phyloP scores from a whole-genome alignment of 2,797 vertebrate genomes.

The Chanos chanos region DNA sequence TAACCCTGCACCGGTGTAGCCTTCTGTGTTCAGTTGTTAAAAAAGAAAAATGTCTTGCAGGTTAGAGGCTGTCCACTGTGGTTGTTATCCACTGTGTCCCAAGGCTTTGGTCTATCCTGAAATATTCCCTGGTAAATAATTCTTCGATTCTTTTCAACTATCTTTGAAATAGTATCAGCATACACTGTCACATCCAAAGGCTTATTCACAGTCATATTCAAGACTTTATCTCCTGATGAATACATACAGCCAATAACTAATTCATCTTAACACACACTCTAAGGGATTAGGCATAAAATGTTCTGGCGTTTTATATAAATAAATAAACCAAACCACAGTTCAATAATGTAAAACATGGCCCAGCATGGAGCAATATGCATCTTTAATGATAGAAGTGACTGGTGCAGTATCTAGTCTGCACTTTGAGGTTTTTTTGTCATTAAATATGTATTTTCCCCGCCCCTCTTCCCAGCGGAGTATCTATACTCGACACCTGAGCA shows the following conservation, averaged over 20 bases:
- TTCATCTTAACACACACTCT: conserved; percentile 34
- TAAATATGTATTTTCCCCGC: conserved; percentile 84
- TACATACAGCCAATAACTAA: conserved; percentile 30
- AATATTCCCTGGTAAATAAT: conserved; percentile 88
- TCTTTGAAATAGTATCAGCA: background rate
- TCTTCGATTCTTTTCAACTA: background rate
- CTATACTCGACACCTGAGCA: conserved; percentile 96
- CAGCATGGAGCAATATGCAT: conserved; percentile 86
- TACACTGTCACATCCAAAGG: background rate
- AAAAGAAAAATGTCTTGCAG: conserved; percentile 71
- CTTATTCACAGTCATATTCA: conserved; percentile 12
- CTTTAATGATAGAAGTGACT: conserved; percentile 90
- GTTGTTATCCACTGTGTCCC: conserved; percentile 93
- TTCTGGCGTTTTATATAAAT: conserved; percentile 41
- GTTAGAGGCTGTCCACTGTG: conserved; percentile 93
- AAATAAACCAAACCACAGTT: conserved; percentile 79
- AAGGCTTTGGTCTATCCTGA: conserved; percentile 92
- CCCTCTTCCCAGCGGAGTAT: conserved; percentile 78
- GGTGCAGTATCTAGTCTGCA: conserved; percentile 81
- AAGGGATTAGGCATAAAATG: conserved; percentile 17
- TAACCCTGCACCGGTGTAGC: too few relatives aligned
- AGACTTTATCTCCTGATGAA: conserved; percentile 9
- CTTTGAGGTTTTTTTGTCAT: conserved; percentile 91
- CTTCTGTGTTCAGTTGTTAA: too few relatives aligned
- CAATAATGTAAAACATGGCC: conserved; percentile 89